Evolutionary conservation across 2,888 invertebrate species (phyloP).

Genomic region (Erannis defoliaria): DNA sequence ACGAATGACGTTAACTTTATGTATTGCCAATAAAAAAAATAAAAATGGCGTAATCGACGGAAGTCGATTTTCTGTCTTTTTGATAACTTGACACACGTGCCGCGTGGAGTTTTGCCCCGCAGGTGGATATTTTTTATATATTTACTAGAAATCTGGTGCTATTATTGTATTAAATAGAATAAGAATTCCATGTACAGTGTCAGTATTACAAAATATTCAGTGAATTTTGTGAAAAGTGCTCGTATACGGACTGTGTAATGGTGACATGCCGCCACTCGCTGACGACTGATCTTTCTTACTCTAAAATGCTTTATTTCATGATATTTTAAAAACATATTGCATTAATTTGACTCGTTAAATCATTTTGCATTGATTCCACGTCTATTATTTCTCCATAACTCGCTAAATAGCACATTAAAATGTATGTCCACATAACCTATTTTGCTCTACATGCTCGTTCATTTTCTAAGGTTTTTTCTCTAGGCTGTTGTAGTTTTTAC

Average conservation of each 20-base stretch:
- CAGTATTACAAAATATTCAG: slow-evolving; percentile 54
- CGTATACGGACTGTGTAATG: slow-evolving; percentile 46
- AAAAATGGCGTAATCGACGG: slow-evolving; percentile 71
- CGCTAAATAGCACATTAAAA: slow-evolving; percentile 26
- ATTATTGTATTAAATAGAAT: slow-evolving; percentile 50
- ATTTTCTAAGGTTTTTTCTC: neutral
- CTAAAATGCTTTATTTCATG: slow-evolving; percentile 13
- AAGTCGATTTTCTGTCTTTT: slow-evolving; percentile 76
- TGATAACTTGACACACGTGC: slow-evolving; percentile 85
- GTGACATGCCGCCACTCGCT: slow-evolving; percentile 65
- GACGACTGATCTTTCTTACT: slow-evolving; percentile 45
- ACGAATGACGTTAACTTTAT: slow-evolving; percentile 25
- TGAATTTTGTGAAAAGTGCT: slow-evolving; percentile 66
- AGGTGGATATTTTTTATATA: slow-evolving; percentile 73
- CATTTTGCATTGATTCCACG: neutral
- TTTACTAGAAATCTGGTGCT: slow-evolving; percentile 60
- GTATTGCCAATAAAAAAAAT: slow-evolving; percentile 65
- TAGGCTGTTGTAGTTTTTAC: neutral
- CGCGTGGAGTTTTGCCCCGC: slow-evolving; percentile 86
- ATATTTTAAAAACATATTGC: neutral
- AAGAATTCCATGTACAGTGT: slow-evolving; percentile 57
- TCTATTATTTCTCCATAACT: slow-evolving; percentile 1
- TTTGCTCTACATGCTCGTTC: slow-evolving; percentile 6
- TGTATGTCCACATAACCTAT: slow-evolving; percentile 53
- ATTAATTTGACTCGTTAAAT: neutral